Evolutionary conservation across 1,140 invertebrate species (phyloP), one percentile per base, ranked within the genome.

Genomic region (Lerema accius): DNA sequence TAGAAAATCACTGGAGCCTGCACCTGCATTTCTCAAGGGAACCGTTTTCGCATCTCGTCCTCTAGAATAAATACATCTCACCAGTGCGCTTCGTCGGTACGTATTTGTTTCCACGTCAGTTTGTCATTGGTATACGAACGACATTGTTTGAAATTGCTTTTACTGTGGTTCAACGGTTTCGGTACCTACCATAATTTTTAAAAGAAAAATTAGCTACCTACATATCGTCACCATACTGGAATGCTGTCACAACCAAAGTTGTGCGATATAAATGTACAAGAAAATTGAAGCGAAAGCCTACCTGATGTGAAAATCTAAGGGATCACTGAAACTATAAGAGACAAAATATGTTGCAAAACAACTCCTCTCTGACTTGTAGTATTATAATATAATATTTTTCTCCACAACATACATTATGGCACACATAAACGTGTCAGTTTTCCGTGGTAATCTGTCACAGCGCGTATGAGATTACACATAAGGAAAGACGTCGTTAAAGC

Each of bases 401-500:
- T n/a, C n/a, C n/a, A n/a, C n/a, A n/a, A n/a, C 19, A 37, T 37
- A 37, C 35, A 49, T 32, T 14, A 28, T 49, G 11, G 26, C 13
- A 49, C 10, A 28, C 13, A 9, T 13, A 49, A 32, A 28, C 6
- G 14, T 1, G 55, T 13, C 26, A 40, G 15, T 46, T 58, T 45
- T 43, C 55, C 28, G n/a, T 28, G 55, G 55, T 58, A 15, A 45
- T 58, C 46, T 35, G 40, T 58, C 55, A 58, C 17, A 15, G 28
- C 15, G 26, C 40, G 55, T 58, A 46, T 58, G 23, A 58, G 55
- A 58, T 58, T 58, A 58, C 35, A 37, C 35, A 37, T 58, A 16
- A 58, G 55, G 40, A 46, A 56, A 58, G 55, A 58, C 46, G 55
- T 58, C 55, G 55, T 58, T 58, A 58, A 1, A 42, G 26, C 55